Base-by-base conservation (phyloP, 2,888 invertebrate species). In the Agrochola lychnidis region DNA sequence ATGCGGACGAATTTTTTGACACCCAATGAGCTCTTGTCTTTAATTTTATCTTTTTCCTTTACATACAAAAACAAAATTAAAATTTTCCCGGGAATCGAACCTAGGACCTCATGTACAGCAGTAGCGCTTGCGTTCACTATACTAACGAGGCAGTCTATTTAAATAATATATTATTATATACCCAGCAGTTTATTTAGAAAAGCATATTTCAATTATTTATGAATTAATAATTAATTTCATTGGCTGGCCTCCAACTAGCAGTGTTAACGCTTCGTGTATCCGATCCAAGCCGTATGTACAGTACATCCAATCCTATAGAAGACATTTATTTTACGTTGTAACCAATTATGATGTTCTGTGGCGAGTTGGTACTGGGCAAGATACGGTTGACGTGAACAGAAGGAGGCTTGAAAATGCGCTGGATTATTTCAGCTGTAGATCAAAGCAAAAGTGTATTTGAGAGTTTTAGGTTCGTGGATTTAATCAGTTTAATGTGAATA, bases 201-300 rank as follows among this genome's bases (percentile, higher is more conserved):
- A 53, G 10, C 19, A 67, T 70, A 56, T 36, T 76, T 42, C 0
- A 42, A 57, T 56, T 57, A 69, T 64, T 62, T 45, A 69, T n/a
- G 30, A 67, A 66, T 72, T 66, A 66, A 72, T 82, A 42, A 82
- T 72, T 67, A 45, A 77, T 81, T 53, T 73, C 57, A n/a, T 67
- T 82, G 83, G 78, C 83, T 57, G 12, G 2, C 22, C 14, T 82
- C 81, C 83, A 82, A 67, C 57, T 16, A 76, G 42, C 51, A 19
- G 30, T 77, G 69, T 73, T 45, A 69, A n/a, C 25, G 51, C 70
- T 61, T 0, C 36, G 16, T 59, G 62, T 51, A 64, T 66, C 61
- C 57, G 30, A 30, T 73, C 56, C 70, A 77, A 77, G 71, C 72
- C 68, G 1, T 19, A 22, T n/a, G 9, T 40, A 70, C 30, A 69